Conservation (phyloP, 2,113 vertebrate species). For the Stictonetta naevosa region DNA sequence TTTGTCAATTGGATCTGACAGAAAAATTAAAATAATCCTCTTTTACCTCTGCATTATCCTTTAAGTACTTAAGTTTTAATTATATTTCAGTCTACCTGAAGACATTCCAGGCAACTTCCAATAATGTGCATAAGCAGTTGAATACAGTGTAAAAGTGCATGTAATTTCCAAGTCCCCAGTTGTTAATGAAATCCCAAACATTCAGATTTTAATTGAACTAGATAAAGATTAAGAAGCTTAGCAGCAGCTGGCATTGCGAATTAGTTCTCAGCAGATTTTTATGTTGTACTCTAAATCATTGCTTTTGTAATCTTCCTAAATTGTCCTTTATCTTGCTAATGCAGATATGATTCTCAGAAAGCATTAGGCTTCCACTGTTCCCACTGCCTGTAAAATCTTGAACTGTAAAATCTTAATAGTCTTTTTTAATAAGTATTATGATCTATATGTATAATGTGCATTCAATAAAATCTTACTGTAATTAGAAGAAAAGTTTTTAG, state of each 20-base stretch:
- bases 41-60: constrained; percentile 55
- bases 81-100: constrained; percentile 74
- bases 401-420: constrained; percentile 80
- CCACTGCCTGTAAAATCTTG: constrained; percentile 69
- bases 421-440: constrained; percentile 78
- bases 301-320: constrained; percentile 84
- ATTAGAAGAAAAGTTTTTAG: constrained; percentile 76
- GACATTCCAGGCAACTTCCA: constrained; percentile 51
- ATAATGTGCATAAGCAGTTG: constrained; percentile 24
- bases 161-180: constrained; percentile 79
- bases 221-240: constrained; percentile 88
- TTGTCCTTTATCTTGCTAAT: constrained; percentile 83
- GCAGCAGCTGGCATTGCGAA: constrained; percentile 80
- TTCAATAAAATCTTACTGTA: constrained; percentile 78
- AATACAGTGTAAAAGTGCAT: constrained; percentile 59
- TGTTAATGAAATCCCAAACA: constrained; percentile 86
- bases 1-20: constrained; percentile 63
- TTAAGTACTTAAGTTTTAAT: constrained; percentile 70
- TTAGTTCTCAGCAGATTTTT: constrained; percentile 80
- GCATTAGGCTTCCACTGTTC: constrained; percentile 66
- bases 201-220: constrained; percentile 88
- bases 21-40: constrained; percentile 62
- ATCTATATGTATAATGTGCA: constrained; percentile 74
- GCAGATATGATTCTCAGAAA: constrained; percentile 79
- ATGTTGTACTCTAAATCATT: constrained; percentile 79